phyloP scores from a whole-genome alignment of 2,888 invertebrate genomes.

The Choristoneura rosaceana region DNA sequence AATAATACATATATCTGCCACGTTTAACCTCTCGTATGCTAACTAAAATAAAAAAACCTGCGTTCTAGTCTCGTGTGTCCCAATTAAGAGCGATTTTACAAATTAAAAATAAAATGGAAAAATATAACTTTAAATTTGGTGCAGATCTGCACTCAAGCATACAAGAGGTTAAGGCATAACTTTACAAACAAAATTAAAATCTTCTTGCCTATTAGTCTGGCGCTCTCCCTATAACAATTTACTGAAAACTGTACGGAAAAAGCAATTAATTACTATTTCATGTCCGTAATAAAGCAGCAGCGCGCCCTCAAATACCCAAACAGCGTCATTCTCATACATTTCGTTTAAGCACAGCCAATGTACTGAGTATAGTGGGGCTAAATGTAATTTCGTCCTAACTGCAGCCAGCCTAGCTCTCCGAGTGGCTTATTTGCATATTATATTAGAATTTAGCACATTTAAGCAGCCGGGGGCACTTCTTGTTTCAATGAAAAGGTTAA shows the following conservation, averaged over 20 bases:
- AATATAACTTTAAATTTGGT: too few species aligned
- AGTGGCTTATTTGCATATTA: conserved; percentile 41
- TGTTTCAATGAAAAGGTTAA: conserved; percentile 41
- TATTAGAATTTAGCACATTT: conserved; percentile 42
- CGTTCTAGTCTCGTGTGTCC: too few species aligned
- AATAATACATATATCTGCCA: too few species aligned
- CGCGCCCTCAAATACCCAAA: not conserved
- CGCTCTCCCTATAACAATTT: not conserved
- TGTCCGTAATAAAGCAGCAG: conserved; percentile 11
- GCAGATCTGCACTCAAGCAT: too few species aligned
- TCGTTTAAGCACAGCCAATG: conserved; percentile 21
- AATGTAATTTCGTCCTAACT: conserved; percentile 37
- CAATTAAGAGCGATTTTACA: too few species aligned
- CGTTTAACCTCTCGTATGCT: too few species aligned
- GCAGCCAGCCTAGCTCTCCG: conserved; percentile 18
- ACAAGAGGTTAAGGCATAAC: too few species aligned
- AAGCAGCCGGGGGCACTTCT: conserved; percentile 35
- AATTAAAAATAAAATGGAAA: too few species aligned
- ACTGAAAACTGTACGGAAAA: not conserved
- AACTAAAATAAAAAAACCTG: too few species aligned
- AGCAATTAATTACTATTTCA: conserved; percentile 2
- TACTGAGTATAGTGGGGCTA: conserved; percentile 25
- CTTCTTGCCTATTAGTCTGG: not conserved
- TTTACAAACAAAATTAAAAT: too few species aligned
- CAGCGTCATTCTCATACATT: conserved; percentile 11